phyloP scores from a whole-genome alignment of 35 echinoderm and acorn worm genomes.

The Lytechinus pictus region DNA sequence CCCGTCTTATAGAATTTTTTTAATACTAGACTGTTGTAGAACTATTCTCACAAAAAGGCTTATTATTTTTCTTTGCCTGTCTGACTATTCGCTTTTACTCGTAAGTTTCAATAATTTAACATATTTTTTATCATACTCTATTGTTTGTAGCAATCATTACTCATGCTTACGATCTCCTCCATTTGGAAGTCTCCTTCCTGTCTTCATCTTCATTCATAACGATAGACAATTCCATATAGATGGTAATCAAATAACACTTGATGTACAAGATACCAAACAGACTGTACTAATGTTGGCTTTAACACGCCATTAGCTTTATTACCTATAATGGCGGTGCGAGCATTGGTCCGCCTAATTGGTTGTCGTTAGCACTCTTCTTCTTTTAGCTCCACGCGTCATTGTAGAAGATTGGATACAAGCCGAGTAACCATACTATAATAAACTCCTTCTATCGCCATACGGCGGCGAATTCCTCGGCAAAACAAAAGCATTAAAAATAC shows the following conservation, averaged over 20 bases:
- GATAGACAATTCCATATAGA: background rate
- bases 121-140: background rate
- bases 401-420: background rate
- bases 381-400: background rate
- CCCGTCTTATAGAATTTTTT: too few relatives aligned
- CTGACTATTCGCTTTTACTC: background rate
- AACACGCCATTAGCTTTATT: conserved; percentile 40
- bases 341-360: conserved; percentile 24
- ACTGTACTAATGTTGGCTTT: conserved; percentile 39
- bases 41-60: too few relatives aligned
- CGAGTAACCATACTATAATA: background rate
- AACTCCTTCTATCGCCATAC: background rate
- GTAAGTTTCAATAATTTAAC: background rate
- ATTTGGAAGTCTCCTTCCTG: background rate
- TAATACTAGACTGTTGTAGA: too few relatives aligned
- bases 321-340: background rate
- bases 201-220: background rate
- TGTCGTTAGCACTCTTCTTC: conserved; percentile 15
- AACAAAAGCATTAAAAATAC: conserved; percentile 4
- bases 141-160: background rate
- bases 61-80: background rate
- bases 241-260: conserved; percentile 36
- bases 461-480: background rate
- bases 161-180: background rate
- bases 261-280: conserved; percentile 7